Percentiles rank a stretch among this genome's conserved stretches.
Conservation (phyloP, 2,888 invertebrate genomes). For the Biston stratarius region DNA sequence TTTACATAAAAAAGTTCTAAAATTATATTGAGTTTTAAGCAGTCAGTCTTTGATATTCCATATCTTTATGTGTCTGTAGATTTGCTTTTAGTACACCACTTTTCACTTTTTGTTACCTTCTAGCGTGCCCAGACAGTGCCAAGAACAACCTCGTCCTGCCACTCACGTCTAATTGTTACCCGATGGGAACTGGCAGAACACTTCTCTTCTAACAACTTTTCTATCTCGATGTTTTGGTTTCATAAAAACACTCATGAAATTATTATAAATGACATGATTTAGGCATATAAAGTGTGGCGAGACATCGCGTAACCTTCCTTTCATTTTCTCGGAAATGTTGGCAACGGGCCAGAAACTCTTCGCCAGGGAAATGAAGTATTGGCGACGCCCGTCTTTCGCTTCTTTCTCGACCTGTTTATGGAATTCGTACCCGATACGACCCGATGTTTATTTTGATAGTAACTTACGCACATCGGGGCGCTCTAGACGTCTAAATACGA, state of each 20-base stretch:
- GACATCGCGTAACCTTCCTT: conserved; percentile 84
- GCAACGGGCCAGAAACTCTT: conserved; percentile 72
- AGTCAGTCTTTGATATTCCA: conserved; percentile 15
- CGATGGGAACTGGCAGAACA: conserved; percentile 49
- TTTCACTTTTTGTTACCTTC: conserved; percentile 29
- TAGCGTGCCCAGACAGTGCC: conserved; percentile 50
- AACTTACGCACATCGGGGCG: conserved; percentile 59
- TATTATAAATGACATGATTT: conserved; percentile 79
- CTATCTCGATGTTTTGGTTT: conserved; percentile 55
- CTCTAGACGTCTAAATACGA: conserved; percentile 46
- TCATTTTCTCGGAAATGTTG: conserved; percentile 82
- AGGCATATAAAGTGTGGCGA: conserved; percentile 83
- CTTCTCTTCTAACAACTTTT: conserved; percentile 52
- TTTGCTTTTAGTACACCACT: background rate
- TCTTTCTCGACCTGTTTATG: conserved; percentile 78
- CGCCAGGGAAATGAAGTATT: conserved; percentile 79
- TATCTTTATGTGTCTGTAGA: conserved; percentile 9
- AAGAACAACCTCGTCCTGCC: conserved; percentile 61
- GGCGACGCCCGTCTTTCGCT: conserved; percentile 74
- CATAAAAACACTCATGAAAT: conserved; percentile 55
- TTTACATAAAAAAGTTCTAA: too few species aligned
- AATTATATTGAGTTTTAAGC: background rate
- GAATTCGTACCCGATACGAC: conserved; percentile 69
- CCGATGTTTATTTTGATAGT: conserved; percentile 68
- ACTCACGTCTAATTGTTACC: conserved; percentile 59